These are phyloP conservation scores for Pitta sordida DNA, from an alignment of 2,113 vertebrate species.

Conservation along the genomic window DNA sequence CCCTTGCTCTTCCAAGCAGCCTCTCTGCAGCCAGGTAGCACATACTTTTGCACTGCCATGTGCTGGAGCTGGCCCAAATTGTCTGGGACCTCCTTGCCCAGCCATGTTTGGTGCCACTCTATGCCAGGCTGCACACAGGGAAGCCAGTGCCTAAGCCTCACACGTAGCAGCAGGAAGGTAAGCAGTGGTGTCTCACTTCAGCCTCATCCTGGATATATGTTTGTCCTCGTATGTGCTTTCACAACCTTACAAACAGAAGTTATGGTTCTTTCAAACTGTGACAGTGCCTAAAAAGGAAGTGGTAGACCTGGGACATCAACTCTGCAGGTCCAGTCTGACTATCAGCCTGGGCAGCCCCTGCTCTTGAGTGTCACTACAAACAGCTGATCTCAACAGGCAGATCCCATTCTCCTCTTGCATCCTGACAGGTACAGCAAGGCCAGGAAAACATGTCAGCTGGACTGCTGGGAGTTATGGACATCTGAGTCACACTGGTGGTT, in stretches of 20 bases:
- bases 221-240: neutral
- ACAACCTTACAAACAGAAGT: neutral
- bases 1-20: neutral
- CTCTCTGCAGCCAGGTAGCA: neutral
- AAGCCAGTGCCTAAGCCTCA: neutral
- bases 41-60: accelerated
- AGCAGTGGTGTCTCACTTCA: neutral
- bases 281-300: neutral
- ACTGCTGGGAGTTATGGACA: neutral
- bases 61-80: neutral
- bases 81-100: neutral
- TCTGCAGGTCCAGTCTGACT: neutral
- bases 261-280: neutral
- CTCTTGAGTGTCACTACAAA: neutral
- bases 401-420: neutral
- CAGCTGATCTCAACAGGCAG: neutral
- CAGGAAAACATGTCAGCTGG: neutral
- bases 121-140: accelerated
- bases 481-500: neutral
- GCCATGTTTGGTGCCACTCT: accelerated
- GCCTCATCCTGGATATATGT: neutral
- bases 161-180: neutral
- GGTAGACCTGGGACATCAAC: neutral
- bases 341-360: neutral
- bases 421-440: neutral